These are phyloP conservation scores for Euphysa ruthae DNA, from an alignment of 30 jellyfish, hydroid and myxozoan genomes.

Conservation along the genomic window DNA sequence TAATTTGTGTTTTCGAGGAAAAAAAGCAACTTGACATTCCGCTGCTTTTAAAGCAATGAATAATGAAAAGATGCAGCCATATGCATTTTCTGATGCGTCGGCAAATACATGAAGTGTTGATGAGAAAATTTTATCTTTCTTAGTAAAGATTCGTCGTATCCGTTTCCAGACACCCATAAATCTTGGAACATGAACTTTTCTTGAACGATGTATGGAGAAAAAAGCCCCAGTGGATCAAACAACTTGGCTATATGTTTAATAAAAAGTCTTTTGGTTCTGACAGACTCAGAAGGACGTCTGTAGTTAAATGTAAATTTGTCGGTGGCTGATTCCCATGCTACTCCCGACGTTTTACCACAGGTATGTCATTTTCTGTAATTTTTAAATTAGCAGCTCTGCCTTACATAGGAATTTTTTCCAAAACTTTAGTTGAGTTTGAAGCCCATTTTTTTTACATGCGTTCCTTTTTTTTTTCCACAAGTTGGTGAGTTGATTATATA, in stretches of 20 bases:
- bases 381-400: slow-evolving; percentile 32
- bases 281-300: not conserved
- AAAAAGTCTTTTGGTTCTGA: slow-evolving; percentile 23
- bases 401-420: slow-evolving; percentile 13
- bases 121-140: not conserved
- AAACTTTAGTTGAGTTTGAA: slow-evolving; percentile 23
- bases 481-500: slow-evolving; percentile 28
- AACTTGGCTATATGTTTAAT: slow-evolving; percentile 23
- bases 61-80: slow-evolving; percentile 11
- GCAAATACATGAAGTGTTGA: slow-evolving; percentile 8
- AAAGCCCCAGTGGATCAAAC: slow-evolving; percentile 40
- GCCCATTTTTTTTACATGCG: slow-evolving; percentile 63
- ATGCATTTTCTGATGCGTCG: slow-evolving; percentile 24
- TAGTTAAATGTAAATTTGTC: slow-evolving; percentile 5
- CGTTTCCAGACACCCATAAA: not conserved
- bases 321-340: slow-evolving; percentile 17
- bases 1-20: slow-evolving; percentile 28
- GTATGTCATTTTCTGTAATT: slow-evolving; percentile 22
- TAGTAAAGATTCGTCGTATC: slow-evolving; percentile 22
- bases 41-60: slow-evolving; percentile 6
- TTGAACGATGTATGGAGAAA: not conserved
- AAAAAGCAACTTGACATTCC: not conserved
- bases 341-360: slow-evolving; percentile 25
- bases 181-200: slow-evolving; percentile 20
- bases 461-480: slow-evolving; percentile 46